phyloP scores from a whole-genome alignment of 1,140 invertebrate species.

The Charaxes varanes region DNA sequence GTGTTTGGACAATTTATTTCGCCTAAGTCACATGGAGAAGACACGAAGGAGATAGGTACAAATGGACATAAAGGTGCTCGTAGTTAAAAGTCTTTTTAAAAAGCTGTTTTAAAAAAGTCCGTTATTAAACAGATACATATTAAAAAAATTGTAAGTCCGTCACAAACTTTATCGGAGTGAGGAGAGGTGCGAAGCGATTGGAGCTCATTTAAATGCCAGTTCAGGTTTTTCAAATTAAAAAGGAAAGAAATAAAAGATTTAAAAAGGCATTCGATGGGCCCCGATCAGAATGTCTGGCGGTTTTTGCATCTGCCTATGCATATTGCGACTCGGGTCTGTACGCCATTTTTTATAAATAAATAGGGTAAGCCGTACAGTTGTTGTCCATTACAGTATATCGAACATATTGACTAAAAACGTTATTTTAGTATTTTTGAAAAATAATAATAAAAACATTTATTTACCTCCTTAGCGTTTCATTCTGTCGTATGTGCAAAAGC shows the following conservation, averaged over 20 bases:
- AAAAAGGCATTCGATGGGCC: constrained; percentile 28
- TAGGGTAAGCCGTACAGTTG: no score
- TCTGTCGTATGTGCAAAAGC: no score
- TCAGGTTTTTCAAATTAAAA: constrained; percentile 41
- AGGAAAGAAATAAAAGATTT: constrained; percentile 23
- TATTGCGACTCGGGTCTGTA: not conserved
- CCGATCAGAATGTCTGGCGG: constrained; percentile 34
- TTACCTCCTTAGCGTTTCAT: no score
- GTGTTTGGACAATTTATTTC: no score
- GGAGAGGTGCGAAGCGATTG: constrained; percentile 47
- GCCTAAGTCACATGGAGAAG: no score
- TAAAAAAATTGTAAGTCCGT: not conserved
- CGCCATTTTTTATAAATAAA: constrained; percentile 3
- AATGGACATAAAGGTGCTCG: no score
- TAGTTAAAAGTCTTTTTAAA: not conserved
- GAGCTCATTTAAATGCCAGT: constrained; percentile 49
- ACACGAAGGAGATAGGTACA: no score
- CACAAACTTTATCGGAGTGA: constrained; percentile 1
- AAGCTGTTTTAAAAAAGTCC: not conserved
- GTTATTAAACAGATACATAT: not conserved
- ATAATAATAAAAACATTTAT: no score
- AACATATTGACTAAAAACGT: no score
- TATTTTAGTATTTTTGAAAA: no score
- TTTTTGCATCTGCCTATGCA: constrained; percentile 35
- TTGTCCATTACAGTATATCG: no score